These are phyloP conservation scores for Thymelicus sylvestris DNA, from an alignment of 2,888 invertebrate genomes.

Conservation along the genomic window DNA sequence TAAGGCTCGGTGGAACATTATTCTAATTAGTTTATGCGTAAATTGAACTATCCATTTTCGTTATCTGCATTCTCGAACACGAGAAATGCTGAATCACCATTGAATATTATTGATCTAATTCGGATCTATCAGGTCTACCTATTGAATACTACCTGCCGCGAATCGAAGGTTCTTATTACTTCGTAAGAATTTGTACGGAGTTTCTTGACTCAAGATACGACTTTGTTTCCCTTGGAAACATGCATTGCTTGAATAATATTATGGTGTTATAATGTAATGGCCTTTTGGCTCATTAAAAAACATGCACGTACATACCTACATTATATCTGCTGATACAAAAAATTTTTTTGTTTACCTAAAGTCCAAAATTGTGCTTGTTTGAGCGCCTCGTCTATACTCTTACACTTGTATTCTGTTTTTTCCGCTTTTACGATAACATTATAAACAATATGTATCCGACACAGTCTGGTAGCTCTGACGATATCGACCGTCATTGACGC, in stretches of 20 bases:
- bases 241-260: background rate
- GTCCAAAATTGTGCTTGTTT: background rate
- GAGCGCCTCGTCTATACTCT: background rate
- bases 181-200: constrained; percentile 1
- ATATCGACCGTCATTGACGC: too few relatives aligned
- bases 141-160: too few relatives aligned
- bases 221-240: constrained; percentile 4
- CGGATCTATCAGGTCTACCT: too few relatives aligned
- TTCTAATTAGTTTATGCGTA: too few relatives aligned
- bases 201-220: background rate
- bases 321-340: background rate
- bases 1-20: too few relatives aligned
- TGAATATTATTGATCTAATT: too few relatives aligned
- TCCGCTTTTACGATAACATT: too few relatives aligned
- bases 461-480: background rate
- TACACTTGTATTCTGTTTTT: background rate
- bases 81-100: too few relatives aligned
- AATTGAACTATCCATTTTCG: too few relatives aligned
- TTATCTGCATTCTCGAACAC: too few relatives aligned
- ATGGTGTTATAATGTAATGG: background rate
- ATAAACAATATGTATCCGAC: background rate
- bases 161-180: background rate
- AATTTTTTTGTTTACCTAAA: background rate
- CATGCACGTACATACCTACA: background rate
- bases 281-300: background rate